Evolutionary conservation across 2,113 vertebrate species (phyloP), one percentile per base, ranked within the genome.

Genomic region (Willisornis vidua): DNA sequence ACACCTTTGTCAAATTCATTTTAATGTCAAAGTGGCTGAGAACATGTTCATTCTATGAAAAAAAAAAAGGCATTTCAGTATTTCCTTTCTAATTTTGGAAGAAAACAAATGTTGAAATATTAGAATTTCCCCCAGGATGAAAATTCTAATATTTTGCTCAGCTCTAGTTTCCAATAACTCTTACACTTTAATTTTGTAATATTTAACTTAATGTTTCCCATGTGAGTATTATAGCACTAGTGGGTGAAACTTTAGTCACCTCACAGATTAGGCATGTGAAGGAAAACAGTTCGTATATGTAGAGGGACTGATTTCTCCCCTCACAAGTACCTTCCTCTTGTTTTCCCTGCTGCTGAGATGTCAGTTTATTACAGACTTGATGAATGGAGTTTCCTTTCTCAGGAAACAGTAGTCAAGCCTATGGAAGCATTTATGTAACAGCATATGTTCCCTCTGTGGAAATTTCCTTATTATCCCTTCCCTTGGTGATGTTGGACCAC

Each of bases 331-430:
- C 96, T 97, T 96, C 96, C 93, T 96, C 92, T 95, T 96, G 83
- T 94, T 96, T 94, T 88, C 83, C 88, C 83, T 75, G 82, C 88
- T 95, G 96, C 86, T 93, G 94, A 94, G 92, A 97, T 93, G 94
- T 96, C 96, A 96, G 65, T 96, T 97, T 86, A 93, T 93, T 97
- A 90, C 75, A 89, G 79, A 95, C 88, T 95, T 96, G 96, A 97
- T 96, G 94, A 96, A 97, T 96, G 93, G 96, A 89, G 93, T 96
- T 97, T 97, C 96, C 96, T 96, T 96, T 96, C 94, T 90, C 96
- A 94, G 94, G 94, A 97, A 97, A 94, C 96, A 92, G 96, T 96
- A 96, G 94, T 96, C 94, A 72, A 93, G 83, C 62, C 92, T 85
- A 96, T 95, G 90, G 92, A 96, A 97, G 94, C 89, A 92, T 79